phyloP scores from a whole-genome alignment of 2,113 vertebrate species.

The Macquaria australasica region DNA sequence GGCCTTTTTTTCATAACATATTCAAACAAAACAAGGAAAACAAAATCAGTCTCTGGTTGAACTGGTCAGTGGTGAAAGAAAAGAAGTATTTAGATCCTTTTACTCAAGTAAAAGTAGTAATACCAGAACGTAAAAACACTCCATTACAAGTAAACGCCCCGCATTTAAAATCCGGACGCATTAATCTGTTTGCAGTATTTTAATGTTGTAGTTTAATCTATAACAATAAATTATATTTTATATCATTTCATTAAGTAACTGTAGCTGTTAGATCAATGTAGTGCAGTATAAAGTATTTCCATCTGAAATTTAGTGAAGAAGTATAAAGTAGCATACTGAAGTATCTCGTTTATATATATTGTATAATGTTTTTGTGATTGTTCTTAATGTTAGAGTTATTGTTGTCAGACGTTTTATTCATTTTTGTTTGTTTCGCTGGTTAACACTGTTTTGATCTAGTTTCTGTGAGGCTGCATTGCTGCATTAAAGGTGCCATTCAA shows the following conservation, averaged over 20 bases:
- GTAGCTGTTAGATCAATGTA: background rate
- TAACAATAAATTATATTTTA: background rate
- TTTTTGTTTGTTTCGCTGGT: background rate
- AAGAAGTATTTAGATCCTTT: background rate
- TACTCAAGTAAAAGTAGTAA: background rate
- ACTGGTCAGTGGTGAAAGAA: background rate
- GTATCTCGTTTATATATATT: background rate
- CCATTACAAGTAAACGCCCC: background rate
- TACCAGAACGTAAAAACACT: background rate
- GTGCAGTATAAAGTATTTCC: no score
- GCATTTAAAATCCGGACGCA: background rate
- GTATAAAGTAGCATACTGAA: no score
- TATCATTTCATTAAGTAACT: no score
- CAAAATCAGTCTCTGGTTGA: background rate
- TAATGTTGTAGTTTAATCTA: background rate
- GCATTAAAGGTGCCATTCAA: background rate
- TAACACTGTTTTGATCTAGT: background rate
- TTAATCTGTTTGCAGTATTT: no score
- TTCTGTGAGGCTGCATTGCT: no score
- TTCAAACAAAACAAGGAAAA: background rate
- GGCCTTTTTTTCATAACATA: background rate
- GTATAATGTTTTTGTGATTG: background rate
- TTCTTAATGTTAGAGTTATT: background rate
- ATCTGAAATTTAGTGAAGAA: no score
- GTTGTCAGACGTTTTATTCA: background rate